Base-by-base conservation (phyloP, 2,113 vertebrate species). In the Ia io region DNA sequence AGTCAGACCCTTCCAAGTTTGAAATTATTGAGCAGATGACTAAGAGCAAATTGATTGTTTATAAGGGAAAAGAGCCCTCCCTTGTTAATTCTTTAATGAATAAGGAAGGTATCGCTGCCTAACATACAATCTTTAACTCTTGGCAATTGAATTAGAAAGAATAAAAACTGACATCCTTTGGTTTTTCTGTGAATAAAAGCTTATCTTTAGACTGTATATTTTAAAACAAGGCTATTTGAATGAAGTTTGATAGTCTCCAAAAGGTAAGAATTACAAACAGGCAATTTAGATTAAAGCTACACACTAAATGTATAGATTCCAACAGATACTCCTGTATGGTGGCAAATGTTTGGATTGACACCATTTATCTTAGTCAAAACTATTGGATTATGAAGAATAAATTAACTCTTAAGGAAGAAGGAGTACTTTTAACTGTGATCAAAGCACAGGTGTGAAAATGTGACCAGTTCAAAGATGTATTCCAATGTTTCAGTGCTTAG, bases 51-150 rank as follows among this genome's bases (percentile, higher is more conserved):
- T 17, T n/a, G 32, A 49, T 56, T 76, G 35, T 79, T 84, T 59
- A 37, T n/a, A 74, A 79, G 51, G 25, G 16, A 32, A 80, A 84
- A 80, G 10, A 77, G 4, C 25, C 11, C 40, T n/a, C 22, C 32
- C 4, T 93, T 67, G 51, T 79, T 61, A 65, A 22, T 56, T 88
- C 13, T 86, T 74, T 83, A 79, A 30, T 90, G 63, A 93, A 7
- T 71, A 84, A 87, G 20, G 32, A 69, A 78, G 4, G 0, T 74
- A 42, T 73, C 69, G 88, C 78, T 51, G 37, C 47, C 49, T 93
- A 73, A 79, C 6, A 61, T 76, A 49, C 14, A 89, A 84, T 69
- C 37, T 23, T 78, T 96, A 79, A 94, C 83, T 59, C 63, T 96
- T 95, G 56, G 42, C 56, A 51, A 84, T 91, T 89, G 40, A 84